phyloP scores from a whole-genome alignment of 2,797 vertebrate genomes.

The Anisognathus igniventris region DNA sequence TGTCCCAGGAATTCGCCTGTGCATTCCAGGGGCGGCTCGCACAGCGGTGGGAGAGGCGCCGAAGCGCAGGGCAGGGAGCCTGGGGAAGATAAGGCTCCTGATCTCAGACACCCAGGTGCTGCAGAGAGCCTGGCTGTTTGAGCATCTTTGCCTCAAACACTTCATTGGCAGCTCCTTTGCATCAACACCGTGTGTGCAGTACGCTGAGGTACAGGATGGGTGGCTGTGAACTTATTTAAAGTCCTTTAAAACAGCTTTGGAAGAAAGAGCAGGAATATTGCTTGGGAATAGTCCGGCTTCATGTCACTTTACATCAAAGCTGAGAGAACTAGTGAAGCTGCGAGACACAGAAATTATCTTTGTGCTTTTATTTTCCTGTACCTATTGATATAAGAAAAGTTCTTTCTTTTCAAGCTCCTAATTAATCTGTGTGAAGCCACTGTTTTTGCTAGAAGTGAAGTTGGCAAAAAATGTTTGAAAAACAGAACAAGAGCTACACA shows the following conservation, averaged over 20 bases:
- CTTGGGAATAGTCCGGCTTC: background rate
- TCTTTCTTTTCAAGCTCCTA: background rate
- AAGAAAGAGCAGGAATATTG: background rate
- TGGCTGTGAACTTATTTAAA: background rate
- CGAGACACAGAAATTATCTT: background rate
- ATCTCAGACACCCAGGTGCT: background rate
- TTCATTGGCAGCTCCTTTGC: background rate
- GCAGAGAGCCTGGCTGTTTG: background rate
- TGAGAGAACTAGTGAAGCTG: background rate
- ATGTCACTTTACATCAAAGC: background rate
- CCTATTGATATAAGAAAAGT: background rate
- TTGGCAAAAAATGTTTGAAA: background rate
- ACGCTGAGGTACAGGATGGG: fast-evolving
- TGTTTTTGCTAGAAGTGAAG: background rate
- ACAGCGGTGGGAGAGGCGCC: background rate
- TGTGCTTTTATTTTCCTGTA: background rate
- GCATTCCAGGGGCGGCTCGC: background rate
- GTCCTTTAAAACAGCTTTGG: background rate
- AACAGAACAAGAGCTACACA: background rate
- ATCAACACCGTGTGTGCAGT: fast-evolving
- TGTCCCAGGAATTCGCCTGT: background rate
- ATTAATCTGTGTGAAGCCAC: background rate
- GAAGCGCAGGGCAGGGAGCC: background rate
- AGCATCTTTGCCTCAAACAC: background rate
- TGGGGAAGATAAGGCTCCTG: background rate